phyloP scores from a whole-genome alignment of 2,113 vertebrate species.

The Burhinus oedicnemus region DNA sequence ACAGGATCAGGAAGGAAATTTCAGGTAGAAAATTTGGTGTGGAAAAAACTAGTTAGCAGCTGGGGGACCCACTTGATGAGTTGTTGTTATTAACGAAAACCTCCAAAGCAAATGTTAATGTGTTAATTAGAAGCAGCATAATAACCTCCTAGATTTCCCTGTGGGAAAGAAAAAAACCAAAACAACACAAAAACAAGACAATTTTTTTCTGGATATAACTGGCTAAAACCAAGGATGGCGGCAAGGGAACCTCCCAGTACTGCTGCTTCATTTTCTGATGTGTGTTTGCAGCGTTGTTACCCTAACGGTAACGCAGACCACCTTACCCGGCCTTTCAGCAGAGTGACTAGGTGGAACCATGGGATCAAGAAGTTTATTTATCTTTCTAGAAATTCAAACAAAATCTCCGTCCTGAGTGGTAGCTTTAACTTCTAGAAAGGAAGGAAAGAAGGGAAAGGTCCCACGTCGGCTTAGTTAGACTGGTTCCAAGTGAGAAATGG shows the following conservation, averaged over 20 bases:
- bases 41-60: slow-evolving; percentile 29
- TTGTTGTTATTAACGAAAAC: slow-evolving; percentile 47
- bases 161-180: not conserved
- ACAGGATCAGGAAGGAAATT: not conserved
- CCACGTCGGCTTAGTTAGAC: not conserved
- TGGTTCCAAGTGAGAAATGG: not conserved
- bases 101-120: slow-evolving; percentile 57
- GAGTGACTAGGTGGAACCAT: not conserved
- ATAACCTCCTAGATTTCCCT: slow-evolving; percentile 48
- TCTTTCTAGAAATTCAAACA: not conserved
- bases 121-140: slow-evolving; percentile 57
- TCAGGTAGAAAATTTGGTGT: not conserved
- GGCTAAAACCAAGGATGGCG: not conserved
- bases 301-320: rapidly evolving
- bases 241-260: not conserved
- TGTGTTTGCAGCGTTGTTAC: not conserved
- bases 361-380: not conserved
- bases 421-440: not conserved
- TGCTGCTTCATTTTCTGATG: not conserved
- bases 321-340: not conserved
- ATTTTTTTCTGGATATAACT: not conserved
- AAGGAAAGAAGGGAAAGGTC: not conserved
- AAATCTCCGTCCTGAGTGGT: not conserved
- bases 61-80: slow-evolving; percentile 9
- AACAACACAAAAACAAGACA: not conserved